These are phyloP conservation scores for Chiropotes sagulatus DNA, from an alignment of 2,797 vertebrate species.

Conservation along the genomic window DNA sequence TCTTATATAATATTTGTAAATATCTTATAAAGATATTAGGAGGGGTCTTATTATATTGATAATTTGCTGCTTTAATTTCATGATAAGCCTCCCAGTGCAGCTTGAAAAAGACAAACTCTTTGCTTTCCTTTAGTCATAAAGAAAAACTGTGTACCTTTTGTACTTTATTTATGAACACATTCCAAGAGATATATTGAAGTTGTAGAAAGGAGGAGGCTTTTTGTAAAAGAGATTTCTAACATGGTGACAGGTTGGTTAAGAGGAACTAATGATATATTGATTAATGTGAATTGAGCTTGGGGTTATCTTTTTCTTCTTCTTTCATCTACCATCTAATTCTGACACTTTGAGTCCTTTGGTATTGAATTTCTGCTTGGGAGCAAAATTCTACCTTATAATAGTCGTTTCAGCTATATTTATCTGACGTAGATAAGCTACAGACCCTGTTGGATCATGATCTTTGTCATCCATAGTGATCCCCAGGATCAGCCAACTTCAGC, in stretches of 20 bases:
- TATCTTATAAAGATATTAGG: background rate
- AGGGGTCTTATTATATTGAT: background rate
- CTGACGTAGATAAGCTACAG: background rate
- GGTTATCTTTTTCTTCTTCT: background rate
- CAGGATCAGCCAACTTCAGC: background rate
- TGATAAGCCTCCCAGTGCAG: background rate
- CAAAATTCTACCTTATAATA: constrained; percentile 3
- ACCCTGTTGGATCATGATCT: background rate
- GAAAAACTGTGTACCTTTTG: background rate
- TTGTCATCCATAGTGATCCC: background rate
- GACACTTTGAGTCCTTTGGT: constrained; percentile 49
- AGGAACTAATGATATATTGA: constrained; percentile 43
- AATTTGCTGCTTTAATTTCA: background rate
- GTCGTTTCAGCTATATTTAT: constrained; percentile 41
- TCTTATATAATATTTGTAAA: background rate
- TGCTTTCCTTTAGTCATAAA: background rate
- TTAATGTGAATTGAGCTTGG: constrained; percentile 29
- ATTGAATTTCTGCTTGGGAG: constrained; percentile 46
- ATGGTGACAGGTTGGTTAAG: constrained; percentile 53
- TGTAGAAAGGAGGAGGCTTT: background rate
- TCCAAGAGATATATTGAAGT: background rate
- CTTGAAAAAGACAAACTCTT: background rate
- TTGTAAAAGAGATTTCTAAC: background rate
- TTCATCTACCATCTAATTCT: background rate
- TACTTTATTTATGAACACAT: constrained; percentile 14